Evolutionary conservation across 2,888 invertebrate species (phyloP).

Genomic region (Megamerina dolium): DNA sequence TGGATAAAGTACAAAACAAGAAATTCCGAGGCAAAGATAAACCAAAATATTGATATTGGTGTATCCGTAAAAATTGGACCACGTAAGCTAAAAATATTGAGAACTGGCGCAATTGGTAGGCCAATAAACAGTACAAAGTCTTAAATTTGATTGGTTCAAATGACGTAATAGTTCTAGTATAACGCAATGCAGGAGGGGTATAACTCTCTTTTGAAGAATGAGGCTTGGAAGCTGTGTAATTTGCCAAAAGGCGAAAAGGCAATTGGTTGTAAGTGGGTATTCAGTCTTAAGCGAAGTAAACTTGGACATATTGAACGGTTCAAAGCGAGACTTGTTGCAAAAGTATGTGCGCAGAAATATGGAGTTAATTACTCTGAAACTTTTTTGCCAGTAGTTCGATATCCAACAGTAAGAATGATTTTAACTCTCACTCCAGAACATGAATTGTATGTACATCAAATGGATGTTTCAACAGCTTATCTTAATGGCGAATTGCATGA

Average conservation of each 20-base stretch:
- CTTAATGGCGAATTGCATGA: no score
- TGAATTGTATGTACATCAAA: conserved; percentile 18
- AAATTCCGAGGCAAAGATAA: conserved; percentile 17
- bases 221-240: conserved; percentile 13
- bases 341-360: conserved; percentile 18
- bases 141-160: neutral
- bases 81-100: neutral
- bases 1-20: conserved; percentile 7
- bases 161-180: conserved; percentile 5
- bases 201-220: conserved; percentile 13
- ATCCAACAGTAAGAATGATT: conserved; percentile 19
- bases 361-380: conserved; percentile 17
- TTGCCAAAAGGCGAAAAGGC: conserved; percentile 10
- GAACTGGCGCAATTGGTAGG: neutral
- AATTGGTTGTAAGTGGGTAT: conserved; percentile 21
- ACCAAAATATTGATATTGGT: neutral
- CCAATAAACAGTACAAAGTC: neutral
- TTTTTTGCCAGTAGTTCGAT: conserved; percentile 18
- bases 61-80: neutral
- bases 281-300: conserved; percentile 12
- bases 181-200: conserved; percentile 18
- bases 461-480: conserved; percentile 22
- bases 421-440: conserved; percentile 17
- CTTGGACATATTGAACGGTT: no score
- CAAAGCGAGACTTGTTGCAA: conserved; percentile 18